Base-by-base conservation (phyloP, 2,888 invertebrate genomes). In the Philhelius pedissequus region DNA sequence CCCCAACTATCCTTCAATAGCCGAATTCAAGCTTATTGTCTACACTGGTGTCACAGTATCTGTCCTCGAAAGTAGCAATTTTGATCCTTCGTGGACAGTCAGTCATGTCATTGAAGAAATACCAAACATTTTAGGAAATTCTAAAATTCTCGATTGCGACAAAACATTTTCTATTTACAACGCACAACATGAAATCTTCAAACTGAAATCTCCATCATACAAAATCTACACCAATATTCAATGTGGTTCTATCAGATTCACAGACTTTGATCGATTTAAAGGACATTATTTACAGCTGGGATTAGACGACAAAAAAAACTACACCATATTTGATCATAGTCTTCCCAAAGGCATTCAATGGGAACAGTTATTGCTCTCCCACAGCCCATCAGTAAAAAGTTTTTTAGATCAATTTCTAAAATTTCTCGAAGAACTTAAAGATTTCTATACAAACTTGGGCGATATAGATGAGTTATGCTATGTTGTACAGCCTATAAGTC, bases 401-500 rank as follows among this genome's bases (percentile, higher is more conserved):
- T 74, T 87, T 30, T 43, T 89, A 6, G 84, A 75, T 2, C 87
- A 88, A 20, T 91, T 89, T 69, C 73, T 82, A 0, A 89, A 88
- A 38, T 76, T 88, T 15, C 74, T 91, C 4, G 89, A 91, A 11
- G 89, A 89, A 9, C 81, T 91, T 27, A 88, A 88, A 5, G 88
- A 89, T 0, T 91, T 91, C 66, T 91, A 92, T 74, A 88, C 88
- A 1, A 88, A 89, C 56, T 38, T 87, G 43, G 76, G 87, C 6
- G 89, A 89, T 43, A 90, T 91, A 11, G 91, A 91, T 86, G 90
- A 91, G 32, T 78, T 91, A 13, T 91, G 91, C 32, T 88, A 89
- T 84, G 90, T 92, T 1, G 88, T 91, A 38, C 90, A 91, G 70
- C 91, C 91, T 0, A 2, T 62, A 25, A 74, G 56, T 3, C 88